These are phyloP conservation scores for Styela clava DNA, from an alignment of 23 tunicate genomes.

Conservation along the genomic window DNA sequence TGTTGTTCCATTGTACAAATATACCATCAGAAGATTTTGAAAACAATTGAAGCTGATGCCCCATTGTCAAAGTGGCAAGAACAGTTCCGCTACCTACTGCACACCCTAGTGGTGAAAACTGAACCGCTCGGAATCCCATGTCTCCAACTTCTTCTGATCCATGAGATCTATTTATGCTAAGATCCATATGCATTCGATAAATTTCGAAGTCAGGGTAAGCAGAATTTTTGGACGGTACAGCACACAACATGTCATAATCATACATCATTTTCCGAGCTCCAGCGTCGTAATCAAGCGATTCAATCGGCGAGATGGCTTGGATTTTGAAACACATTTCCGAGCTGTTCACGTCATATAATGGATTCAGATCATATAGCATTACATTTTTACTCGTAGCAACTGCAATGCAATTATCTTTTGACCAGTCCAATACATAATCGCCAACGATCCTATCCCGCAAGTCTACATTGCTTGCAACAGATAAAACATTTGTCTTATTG, in stretches of 20 bases:
- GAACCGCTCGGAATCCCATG: neutral
- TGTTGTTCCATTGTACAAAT: neutral
- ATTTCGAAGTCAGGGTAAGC: neutral
- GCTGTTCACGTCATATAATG: neutral
- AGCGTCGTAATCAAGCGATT: neutral
- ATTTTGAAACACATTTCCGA: neutral
- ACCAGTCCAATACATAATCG: slow-evolving; percentile 5
- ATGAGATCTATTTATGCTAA: neutral
- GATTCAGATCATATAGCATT: slow-evolving; percentile 7
- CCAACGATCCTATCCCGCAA: slow-evolving; percentile 4
- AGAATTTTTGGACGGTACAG: neutral
- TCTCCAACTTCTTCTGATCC: neutral
- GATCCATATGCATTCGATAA: neutral
- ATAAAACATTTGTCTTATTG: too few relatives aligned
- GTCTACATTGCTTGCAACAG: neutral
- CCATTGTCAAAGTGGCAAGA: neutral
- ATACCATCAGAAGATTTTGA: neutral
- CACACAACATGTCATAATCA: neutral
- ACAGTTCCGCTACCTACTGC: neutral
- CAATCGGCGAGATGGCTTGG: neutral
- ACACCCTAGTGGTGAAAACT: neutral
- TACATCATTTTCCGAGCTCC: neutral
- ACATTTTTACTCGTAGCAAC: slow-evolving; percentile 2
- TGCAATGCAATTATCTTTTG: slow-evolving; percentile 6
- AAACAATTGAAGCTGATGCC: neutral